Evolutionary conservation across 2,888 invertebrate species (phyloP), one percentile per base, ranked within the genome.

Genomic region (Epirrita christyi): DNA sequence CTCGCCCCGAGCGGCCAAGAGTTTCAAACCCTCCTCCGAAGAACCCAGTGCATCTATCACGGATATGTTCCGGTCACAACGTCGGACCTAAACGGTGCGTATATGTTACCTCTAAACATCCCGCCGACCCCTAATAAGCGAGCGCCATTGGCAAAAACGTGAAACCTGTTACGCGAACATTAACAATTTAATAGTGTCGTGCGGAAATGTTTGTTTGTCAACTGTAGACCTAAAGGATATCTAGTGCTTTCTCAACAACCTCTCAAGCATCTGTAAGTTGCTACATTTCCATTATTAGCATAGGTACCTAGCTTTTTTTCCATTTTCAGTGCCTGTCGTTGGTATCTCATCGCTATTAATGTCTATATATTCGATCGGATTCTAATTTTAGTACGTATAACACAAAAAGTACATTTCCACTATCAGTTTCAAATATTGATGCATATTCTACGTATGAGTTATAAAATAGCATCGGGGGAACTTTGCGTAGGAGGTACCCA

Each of bases 81-180:
- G 75, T 76, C 78, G 77, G 75, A 74, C 76, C 78, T 85, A 89
- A 88, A 89, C 85, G 88, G 91, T 92, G 69, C 75, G 90, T 87
- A 80, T 55, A 54, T 8, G 9, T 34, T 48, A 52, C 14, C 21
- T 41, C 13, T 48, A 48, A 47, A 52, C 3, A 13, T 43, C 36
- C n/a, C 40, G 0, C n/a, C 14, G 13, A 52, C 32, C 28, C 28
- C 41, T 59, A 54, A 7, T 55, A 40, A 53, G 47, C 55, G 51
- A 68, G 67, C 78, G 81, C 81, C 81, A 83, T 83, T 70, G 68
- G 73, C 66, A 56, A 63, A 66, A 64, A 65, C 78, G 66, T 72
- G 77, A 77, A 76, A 88, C 87, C 85, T 87, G 88, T 88, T 86
- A 88, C 85, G 78, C 82, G 70, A 70, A 68, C 72, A 78, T 13